Percentiles rank a stretch among this genome's conserved stretches.
Evolutionary conservation across 2,888 invertebrate species (phyloP).

Genomic region (Megalurothrips usitatus): DNA sequence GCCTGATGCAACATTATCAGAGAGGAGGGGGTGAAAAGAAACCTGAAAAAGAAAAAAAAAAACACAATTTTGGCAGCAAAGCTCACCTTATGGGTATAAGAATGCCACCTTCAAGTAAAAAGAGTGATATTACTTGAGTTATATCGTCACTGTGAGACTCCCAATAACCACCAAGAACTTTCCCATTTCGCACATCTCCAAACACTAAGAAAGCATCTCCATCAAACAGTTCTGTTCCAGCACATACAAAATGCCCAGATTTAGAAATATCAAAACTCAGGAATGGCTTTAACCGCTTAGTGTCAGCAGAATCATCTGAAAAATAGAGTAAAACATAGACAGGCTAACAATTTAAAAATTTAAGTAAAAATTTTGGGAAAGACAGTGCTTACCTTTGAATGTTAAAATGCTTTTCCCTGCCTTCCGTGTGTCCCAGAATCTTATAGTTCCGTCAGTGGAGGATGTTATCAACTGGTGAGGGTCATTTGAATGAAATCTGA

Average conservation of each 20-base stretch:
- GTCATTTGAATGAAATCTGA: slow-evolving; percentile 64
- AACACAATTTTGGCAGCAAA: not conserved
- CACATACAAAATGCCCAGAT: slow-evolving; percentile 65
- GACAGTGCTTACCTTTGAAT: slow-evolving; percentile 46
- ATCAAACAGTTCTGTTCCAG: slow-evolving; percentile 66
- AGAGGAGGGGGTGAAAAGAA: slow-evolving; percentile 64
- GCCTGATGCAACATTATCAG: slow-evolving; percentile 66
- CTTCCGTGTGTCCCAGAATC: slow-evolving; percentile 56
- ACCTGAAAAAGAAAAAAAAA: slow-evolving; percentile 48
- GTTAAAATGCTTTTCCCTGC: slow-evolving; percentile 42
- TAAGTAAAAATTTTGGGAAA: not conserved
- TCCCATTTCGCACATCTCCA: slow-evolving; percentile 64
- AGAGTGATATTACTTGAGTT: slow-evolving; percentile 53
- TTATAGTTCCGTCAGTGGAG: slow-evolving; percentile 78
- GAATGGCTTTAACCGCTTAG: slow-evolving; percentile 51
- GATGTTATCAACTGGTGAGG: slow-evolving; percentile 66
- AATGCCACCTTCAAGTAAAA: not conserved
- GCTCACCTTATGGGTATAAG: slow-evolving; percentile 27
- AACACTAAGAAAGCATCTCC: slow-evolving; percentile 72
- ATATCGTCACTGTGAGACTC: slow-evolving; percentile 80
- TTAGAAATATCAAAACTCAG: slow-evolving; percentile 70
- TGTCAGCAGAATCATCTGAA: slow-evolving; percentile 40
- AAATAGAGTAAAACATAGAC: slow-evolving; percentile 29
- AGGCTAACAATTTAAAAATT: not conserved
- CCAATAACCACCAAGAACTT: slow-evolving; percentile 72